Base-by-base conservation (phyloP, 2,797 vertebrate species). In the Odontamblyopus lacepedii region DNA sequence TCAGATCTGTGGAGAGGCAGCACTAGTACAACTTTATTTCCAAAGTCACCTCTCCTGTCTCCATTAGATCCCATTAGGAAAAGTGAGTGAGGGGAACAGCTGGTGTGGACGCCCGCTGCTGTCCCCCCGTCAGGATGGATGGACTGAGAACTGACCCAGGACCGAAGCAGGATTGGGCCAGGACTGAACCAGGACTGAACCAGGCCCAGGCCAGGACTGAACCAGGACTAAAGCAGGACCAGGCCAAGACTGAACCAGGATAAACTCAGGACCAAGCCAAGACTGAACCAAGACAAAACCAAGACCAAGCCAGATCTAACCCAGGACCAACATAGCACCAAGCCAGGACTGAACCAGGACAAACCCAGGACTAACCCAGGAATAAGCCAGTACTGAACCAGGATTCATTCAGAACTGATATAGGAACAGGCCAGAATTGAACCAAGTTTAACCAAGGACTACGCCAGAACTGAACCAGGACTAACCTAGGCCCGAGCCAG, bases 101-200 rank as follows among this genome's bases (percentile, higher is more conserved):
- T 82, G 83, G 81, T 71, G 72, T 70, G 11, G 75, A 78, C 16
- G 75, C 74, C 83, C 13, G 15, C 74, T 19, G 66, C 27, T 18
- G 19, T 59, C 70, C 80, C 71, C 63, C 53, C 35, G 67, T 50
- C 0, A 19, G 67, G 70, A 68, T 59, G 73, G 68, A 67, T 55
- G 66, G 75, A 76, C 74, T 55, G 71, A 53, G 55, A 23, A 57
- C 55, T 11, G 23, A 55, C 8, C 23, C 23, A 26, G 8, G 8
- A 57, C 19, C 18, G 1, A 48, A 16, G 9, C 55, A 26, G 8
- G 7, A 26, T 1, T 15, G 13, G 13, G 13, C 48, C 48, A 13
- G 16, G 48, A 15, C 48, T 23, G 16, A 2, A 1, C 23, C 23
- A 26, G 56, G 69, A n/a, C 53, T 0, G 35, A 71, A 32, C 67